Conservation (phyloP, 2,113 vertebrate genomes). For the Eulemur rufifrons region DNA sequence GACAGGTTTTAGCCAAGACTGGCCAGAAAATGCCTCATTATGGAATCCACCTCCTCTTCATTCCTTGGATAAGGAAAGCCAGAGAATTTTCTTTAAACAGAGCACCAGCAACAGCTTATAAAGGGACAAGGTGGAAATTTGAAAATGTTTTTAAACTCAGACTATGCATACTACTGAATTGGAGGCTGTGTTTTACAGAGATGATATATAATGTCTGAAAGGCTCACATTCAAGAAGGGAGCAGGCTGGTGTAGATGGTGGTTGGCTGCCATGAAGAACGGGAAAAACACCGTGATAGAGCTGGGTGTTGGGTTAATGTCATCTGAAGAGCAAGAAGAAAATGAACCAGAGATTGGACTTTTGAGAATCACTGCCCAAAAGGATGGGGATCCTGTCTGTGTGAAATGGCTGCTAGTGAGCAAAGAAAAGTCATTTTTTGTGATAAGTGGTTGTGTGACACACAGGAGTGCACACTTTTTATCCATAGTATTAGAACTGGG, state of each 20-base stretch:
- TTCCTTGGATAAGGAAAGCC: neutral
- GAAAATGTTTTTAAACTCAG: neutral
- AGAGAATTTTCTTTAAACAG: neutral
- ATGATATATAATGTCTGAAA: neutral
- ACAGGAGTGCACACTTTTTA: neutral
- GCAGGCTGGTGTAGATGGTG: rapidly evolving
- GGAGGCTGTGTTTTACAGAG: neutral
- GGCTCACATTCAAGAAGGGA: neutral
- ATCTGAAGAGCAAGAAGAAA: neutral
- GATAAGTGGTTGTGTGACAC: neutral
- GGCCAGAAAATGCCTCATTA: neutral
- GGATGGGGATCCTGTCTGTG: neutral
- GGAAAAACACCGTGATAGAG: neutral
- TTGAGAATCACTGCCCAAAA: neutral
- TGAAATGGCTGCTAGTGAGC: neutral
- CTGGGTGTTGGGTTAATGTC: neutral
- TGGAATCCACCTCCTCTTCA: neutral
- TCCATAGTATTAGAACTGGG: neutral
- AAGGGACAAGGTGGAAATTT: neutral
- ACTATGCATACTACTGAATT: neutral
- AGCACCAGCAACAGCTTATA: neutral
- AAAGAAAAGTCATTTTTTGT: neutral
- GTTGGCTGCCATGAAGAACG: neutral
- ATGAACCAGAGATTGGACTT: neutral
- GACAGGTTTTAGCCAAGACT: neutral